These are phyloP conservation scores for Garra rufa DNA, from an alignment of 2,113 vertebrate species.

Conservation along the genomic window DNA sequence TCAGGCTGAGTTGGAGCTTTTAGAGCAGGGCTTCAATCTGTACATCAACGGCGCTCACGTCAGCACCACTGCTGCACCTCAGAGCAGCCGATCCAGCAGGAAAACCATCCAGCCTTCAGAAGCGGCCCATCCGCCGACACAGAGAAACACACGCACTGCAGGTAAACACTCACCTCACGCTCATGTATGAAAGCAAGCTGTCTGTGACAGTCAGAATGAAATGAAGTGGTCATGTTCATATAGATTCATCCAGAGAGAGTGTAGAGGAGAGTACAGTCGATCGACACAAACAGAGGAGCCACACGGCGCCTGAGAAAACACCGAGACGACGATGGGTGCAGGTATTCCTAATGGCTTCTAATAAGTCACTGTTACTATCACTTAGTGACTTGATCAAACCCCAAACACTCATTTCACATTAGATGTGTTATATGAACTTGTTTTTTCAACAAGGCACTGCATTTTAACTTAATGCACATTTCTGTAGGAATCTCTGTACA, in stretches of 20 bases:
- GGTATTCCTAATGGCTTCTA: slow-evolving; percentile 72
- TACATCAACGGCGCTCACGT: slow-evolving; percentile 96
- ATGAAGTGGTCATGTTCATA: slow-evolving; percentile 31
- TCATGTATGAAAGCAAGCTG: background rate
- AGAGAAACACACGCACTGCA: slow-evolving; percentile 67
- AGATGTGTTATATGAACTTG: background rate
- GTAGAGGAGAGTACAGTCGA: slow-evolving; percentile 63
- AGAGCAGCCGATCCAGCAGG: slow-evolving; percentile 59
- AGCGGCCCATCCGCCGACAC: slow-evolving; percentile 59
- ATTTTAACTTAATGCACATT: slow-evolving; percentile 24
- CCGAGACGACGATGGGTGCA: slow-evolving; percentile 90
- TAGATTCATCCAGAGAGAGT: slow-evolving; percentile 69
- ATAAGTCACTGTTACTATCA: background rate
- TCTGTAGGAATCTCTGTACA: slow-evolving; percentile 83
- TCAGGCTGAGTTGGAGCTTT: slow-evolving; percentile 82
- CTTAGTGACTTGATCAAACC: background rate
- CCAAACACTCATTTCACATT: background rate
- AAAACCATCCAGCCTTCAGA: slow-evolving; percentile 52
- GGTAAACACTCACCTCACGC: slow-evolving; percentile 69
- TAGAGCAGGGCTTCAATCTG: slow-evolving; percentile 92
- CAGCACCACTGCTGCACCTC: slow-evolving; percentile 55
- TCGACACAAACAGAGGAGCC: slow-evolving; percentile 66
- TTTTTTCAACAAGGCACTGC: background rate
- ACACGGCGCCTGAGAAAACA: slow-evolving; percentile 81
- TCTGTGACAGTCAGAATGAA: background rate